A percentile compares a stretch with the other conserved stretches of the same genome.
phyloP scores from a whole-genome alignment of 2,113 vertebrate genomes.

The Chelonoidis abingdonii region DNA sequence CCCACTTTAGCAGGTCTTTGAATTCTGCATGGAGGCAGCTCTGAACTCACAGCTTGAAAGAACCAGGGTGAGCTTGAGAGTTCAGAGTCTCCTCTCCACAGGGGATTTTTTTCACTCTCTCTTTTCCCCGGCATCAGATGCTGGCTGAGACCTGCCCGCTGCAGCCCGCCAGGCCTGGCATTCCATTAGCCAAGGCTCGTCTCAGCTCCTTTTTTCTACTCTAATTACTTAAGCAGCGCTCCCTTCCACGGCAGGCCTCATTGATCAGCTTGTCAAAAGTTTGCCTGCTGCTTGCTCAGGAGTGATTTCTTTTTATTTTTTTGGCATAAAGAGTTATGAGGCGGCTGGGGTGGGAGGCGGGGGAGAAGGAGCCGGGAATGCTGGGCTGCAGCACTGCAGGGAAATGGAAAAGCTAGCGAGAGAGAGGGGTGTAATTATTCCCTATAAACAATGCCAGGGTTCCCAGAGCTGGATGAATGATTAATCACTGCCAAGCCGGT shows the following conservation, averaged over 20 bases:
- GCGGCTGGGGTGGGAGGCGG: neutral
- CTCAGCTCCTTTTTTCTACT: slow-evolving; percentile 57
- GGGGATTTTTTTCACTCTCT: neutral
- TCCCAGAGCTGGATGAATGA: slow-evolving; percentile 67
- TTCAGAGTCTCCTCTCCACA: neutral
- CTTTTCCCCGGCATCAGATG: neutral
- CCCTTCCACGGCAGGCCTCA: neutral
- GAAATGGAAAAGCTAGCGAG: neutral
- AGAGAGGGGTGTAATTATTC: slow-evolving; percentile 52
- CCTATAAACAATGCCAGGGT: neutral
- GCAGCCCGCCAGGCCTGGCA: neutral
- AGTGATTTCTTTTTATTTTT: neutral
- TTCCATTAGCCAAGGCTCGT: slow-evolving; percentile 37
- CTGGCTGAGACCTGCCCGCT: accelerated
- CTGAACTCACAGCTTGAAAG: neutral
- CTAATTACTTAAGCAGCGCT: slow-evolving; percentile 34
- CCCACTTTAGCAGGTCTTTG: too few species aligned
- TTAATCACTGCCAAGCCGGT: slow-evolving; percentile 32
- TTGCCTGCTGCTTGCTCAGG: neutral
- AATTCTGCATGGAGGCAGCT: neutral
- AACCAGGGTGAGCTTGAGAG: neutral
- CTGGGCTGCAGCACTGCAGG: neutral
- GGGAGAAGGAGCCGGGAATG: neutral
- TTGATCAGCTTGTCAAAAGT: slow-evolving; percentile 64
- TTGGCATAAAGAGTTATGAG: too few species aligned